phyloP scores from a whole-genome alignment of 1,140 invertebrate genomes.

The Solenopsis invicta region DNA sequence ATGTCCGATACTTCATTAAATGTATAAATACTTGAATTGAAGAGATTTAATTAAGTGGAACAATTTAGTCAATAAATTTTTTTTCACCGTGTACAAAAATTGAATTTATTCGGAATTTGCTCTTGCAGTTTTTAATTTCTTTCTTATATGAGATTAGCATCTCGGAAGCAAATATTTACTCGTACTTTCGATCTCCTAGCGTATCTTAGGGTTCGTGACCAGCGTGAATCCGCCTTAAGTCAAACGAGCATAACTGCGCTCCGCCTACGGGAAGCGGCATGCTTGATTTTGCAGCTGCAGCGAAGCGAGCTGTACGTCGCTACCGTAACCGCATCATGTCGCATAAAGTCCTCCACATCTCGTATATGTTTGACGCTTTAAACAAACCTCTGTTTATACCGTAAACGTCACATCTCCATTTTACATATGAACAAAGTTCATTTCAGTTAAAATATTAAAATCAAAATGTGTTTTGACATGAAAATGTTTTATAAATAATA shows the following conservation, averaged over 20 bases:
- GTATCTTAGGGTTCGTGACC: neutral
- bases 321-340: constrained; percentile 49
- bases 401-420: constrained; percentile 20
- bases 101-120: neutral
- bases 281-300: constrained; percentile 64
- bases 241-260: constrained; percentile 56
- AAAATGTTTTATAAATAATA: constrained; percentile 4
- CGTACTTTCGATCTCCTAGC: neutral
- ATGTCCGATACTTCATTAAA: no score
- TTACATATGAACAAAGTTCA: neutral
- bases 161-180: neutral
- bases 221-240: constrained; percentile 28
- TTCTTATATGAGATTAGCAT: neutral
- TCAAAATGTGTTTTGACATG: neutral
- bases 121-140: neutral
- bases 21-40: no score
- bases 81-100: no score
- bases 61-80: no score
- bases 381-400: constrained; percentile 17
- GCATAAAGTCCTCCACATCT: constrained; percentile 24
- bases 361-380: constrained; percentile 23
- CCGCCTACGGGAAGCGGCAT: constrained; percentile 36
- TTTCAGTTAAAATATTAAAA: constrained; percentile 24
- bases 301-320: neutral
- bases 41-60: no score